Base-by-base conservation (phyloP, 2,113 vertebrate species). In the Phalacrocorax carbo region DNA sequence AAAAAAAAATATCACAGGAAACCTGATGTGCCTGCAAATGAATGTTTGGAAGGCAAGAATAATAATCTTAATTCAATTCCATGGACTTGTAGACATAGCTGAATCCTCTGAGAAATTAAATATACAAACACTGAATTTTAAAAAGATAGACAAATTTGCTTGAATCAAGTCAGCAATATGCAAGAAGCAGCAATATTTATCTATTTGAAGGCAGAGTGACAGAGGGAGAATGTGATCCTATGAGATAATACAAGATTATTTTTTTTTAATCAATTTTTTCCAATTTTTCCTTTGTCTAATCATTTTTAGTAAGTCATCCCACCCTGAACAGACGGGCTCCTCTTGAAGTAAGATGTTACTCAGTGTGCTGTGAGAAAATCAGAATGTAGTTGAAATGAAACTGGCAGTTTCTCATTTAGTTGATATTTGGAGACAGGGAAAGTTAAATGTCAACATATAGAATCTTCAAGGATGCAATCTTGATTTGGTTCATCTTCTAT, bases 71-170 rank as follows among this genome's bases (percentile, higher is more conserved):
- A 3, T 86, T 94, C 48, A 86, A 9, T 88, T 82, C 40, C 10
- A 11, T 42, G 69, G 65, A 65, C 48, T 71, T 71, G 69, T 16
- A 92, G 57, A 52, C 48, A 62, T 57, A 84, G 81, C 21, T 29
- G 36, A 91, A 76, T 92, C 80, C 83, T 92, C 76, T 68, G 76
- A 95, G 90, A 95, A 93, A 96, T 93, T 84, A 84, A 93, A 81
- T 86, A 81, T 40, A 94, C 55, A 81, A 92, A 94, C 48, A 58
- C 46, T 81, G 65, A 15, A 55, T 95, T 96, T 58, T 71, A 30
- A 68, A 83, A 83, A 81, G 13, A 20, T 71, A 14, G 32, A 15
- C 40, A 19, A 19, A 80, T 95, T 88, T 58, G 13, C 17, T 82
- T 70, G 15, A 82, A 51, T 82, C 52, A 72, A 82, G 30, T 8